A percentile compares a stretch with the other conserved stretches of the same genome.
Evolutionary conservation across 2,797 vertebrate species (phyloP).

Genomic region (Xiphophorus birchmanni): DNA sequence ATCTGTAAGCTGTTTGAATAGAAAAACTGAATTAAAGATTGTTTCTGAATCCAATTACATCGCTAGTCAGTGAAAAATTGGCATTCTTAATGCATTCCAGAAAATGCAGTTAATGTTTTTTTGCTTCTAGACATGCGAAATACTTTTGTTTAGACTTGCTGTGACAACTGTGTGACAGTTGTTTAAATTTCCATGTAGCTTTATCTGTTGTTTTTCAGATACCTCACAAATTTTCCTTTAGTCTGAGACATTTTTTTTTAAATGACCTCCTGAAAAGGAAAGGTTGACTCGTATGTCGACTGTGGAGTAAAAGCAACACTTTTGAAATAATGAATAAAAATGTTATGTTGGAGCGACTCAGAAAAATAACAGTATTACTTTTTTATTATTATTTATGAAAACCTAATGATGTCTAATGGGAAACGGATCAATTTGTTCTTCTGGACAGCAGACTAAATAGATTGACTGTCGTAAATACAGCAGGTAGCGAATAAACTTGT

Average conservation of each 20-base stretch:
- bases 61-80: too few relatives aligned
- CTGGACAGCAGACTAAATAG: neutral
- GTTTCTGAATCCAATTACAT: too few relatives aligned
- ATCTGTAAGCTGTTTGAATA: too few relatives aligned
- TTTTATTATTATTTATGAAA: conserved; percentile 7
- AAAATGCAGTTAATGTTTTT: neutral
- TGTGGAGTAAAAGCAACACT: conserved; percentile 10
- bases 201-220: neutral
- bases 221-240: neutral
- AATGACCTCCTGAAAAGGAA: neutral
- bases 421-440: neutral
- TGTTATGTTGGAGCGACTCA: neutral
- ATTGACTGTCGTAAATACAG: neutral
- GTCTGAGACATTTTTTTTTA: neutral
- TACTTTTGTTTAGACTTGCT: neutral
- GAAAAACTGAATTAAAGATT: too few relatives aligned
- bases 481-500: too few relatives aligned
- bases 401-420: neutral
- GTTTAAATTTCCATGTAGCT: neutral
- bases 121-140: neutral
- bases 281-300: conserved; percentile 20
- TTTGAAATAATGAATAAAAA: neutral
- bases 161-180: neutral
- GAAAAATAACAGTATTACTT: conserved; percentile 4
- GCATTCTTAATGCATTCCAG: neutral